phyloP scores from a whole-genome alignment of 2,797 vertebrate species.

The Sebastes minor region DNA sequence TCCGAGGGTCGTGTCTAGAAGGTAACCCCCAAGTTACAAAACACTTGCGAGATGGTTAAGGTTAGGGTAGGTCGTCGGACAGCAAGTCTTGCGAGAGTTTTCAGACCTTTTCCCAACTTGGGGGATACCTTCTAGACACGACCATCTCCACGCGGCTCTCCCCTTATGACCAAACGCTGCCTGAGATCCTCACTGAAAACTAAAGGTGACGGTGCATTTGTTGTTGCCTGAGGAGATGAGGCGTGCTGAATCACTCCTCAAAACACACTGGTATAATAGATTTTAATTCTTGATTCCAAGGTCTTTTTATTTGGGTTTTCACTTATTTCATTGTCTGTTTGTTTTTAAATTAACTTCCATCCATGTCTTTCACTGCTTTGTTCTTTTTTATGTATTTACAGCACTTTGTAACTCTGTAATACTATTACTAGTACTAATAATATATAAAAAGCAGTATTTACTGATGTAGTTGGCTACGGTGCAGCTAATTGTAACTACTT shows the following conservation, averaged over 20 bases:
- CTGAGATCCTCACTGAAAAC: not conserved
- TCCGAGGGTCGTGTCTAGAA: too few relatives aligned
- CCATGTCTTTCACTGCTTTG: not conserved
- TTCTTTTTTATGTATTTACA: not conserved
- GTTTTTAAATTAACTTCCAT: not conserved
- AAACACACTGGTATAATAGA: not conserved
- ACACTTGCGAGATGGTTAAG: too few relatives aligned
- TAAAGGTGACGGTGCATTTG: not conserved
- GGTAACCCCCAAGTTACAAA: too few relatives aligned
- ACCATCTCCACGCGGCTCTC: not conserved
- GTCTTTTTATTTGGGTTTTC: not conserved
- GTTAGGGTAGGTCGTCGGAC: too few relatives aligned
- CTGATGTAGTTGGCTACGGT: not conserved
- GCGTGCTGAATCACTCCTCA: not conserved
- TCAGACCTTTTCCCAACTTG: too few relatives aligned
- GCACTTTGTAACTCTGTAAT: not conserved
- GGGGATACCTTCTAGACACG: too few relatives aligned
- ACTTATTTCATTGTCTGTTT: too few relatives aligned
- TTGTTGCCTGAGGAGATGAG: not conserved
- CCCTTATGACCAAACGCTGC: not conserved
- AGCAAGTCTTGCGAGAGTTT: too few relatives aligned
- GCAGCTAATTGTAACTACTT: not conserved
- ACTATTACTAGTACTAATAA: too few relatives aligned
- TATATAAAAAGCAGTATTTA: not conserved
- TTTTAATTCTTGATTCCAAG: not conserved